A percentile compares a stretch with the other conserved stretches of the same genome.
phyloP scores from a whole-genome alignment of 1,140 invertebrate species.

The Caenorhabditis inopinata region DNA sequence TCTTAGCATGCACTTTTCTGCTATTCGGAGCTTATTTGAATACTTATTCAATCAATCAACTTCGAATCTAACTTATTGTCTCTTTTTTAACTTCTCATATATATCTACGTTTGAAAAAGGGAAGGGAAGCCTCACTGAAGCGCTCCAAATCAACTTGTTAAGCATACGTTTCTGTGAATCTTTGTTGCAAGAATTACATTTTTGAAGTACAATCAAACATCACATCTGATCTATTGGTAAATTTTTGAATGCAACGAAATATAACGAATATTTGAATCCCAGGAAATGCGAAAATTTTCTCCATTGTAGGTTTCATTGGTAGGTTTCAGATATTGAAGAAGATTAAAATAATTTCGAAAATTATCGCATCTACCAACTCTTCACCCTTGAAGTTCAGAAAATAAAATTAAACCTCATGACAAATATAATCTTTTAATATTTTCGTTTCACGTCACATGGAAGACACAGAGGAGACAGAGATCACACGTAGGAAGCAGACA shows the following conservation, averaged over 20 bases:
- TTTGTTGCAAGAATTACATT: background rate
- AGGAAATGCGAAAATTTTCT: background rate
- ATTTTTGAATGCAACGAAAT: background rate
- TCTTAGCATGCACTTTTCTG: background rate
- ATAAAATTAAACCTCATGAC: slow-evolving; percentile 8
- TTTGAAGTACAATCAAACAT: background rate
- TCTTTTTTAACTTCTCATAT: too few relatives aligned
- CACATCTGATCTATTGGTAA: too few relatives aligned
- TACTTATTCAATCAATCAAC: too few relatives aligned
- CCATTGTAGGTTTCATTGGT: background rate
- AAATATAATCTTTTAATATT: slow-evolving; percentile 21
- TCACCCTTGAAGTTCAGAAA: background rate
- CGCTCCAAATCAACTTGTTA: slow-evolving; percentile 1
- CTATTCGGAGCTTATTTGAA: background rate
- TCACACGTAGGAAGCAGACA: background rate
- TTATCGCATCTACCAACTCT: background rate
- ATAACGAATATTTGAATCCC: background rate
- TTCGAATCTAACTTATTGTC: too few relatives aligned
- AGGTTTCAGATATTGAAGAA: background rate
- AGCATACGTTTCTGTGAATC: background rate
- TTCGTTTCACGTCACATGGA: background rate
- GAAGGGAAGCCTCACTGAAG: background rate
- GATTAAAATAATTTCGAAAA: too few relatives aligned
- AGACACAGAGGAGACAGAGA: background rate
- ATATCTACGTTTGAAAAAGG: too few relatives aligned